phyloP scores from a whole-genome alignment of 2,888 invertebrate genomes.

The Heliconius ethilla region DNA sequence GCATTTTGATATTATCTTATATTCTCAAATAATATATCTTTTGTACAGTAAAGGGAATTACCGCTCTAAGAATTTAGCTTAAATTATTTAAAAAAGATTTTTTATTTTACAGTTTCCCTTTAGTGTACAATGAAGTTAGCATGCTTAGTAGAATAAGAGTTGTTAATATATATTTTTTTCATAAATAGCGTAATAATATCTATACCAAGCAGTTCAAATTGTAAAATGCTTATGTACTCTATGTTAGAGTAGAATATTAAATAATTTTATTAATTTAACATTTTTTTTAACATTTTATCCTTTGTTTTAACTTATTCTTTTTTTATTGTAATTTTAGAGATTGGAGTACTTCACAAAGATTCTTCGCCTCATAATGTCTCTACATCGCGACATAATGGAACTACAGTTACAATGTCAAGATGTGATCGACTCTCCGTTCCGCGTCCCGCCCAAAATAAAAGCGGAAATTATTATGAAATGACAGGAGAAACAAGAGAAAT shows the following conservation, averaged over 20 bases:
- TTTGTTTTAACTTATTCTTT: background rate
- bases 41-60: conserved; percentile 81
- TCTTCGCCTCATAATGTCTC: conserved; percentile 72
- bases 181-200: background rate
- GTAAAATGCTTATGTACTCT: background rate
- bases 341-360: conserved; percentile 76
- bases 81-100: conserved; percentile 38
- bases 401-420: conserved; percentile 63
- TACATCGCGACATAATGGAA: conserved; percentile 74
- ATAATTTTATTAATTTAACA: background rate
- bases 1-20: conserved; percentile 57
- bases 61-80: conserved; percentile 72
- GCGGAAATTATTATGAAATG: conserved; percentile 74
- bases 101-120: conserved; percentile 68
- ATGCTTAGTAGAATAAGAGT: conserved; percentile 52
- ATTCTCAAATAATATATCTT: conserved; percentile 33
- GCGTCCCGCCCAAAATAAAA: conserved; percentile 65
- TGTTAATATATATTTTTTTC: background rate
- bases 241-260: background rate
- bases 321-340: conserved; percentile 56
- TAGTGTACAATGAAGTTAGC: conserved; percentile 78
- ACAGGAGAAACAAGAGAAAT: conserved; percentile 55
- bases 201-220: background rate
- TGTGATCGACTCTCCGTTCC: conserved; percentile 50
- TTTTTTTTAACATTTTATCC: background rate